Evolutionary conservation across 2,113 vertebrate species (phyloP).

Genomic region (Periophthalmus modestus): DNA sequence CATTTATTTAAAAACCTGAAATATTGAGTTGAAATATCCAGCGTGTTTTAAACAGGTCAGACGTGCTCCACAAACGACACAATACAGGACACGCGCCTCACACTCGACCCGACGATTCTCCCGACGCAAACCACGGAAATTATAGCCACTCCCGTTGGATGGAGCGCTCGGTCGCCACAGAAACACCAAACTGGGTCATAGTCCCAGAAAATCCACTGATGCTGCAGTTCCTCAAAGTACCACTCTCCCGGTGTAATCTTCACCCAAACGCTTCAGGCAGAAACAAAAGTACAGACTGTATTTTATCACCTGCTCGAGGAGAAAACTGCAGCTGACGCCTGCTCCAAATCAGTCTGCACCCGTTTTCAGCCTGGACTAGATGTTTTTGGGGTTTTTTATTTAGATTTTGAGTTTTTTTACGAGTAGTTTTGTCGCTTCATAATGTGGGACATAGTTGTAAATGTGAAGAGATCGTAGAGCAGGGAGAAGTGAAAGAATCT

Average conservation of each 20-base stretch:
- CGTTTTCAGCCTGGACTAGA: neutral
- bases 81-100: neutral
- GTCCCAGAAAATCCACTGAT: constrained; percentile 8
- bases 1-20: no score
- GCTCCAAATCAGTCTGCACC: neutral
- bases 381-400: neutral
- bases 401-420: no score
- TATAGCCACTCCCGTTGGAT: neutral
- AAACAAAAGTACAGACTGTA: no score
- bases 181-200: constrained; percentile 13
- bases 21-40: neutral
- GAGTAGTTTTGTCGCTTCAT: neutral
- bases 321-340: neutral
- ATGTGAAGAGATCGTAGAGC: no score
- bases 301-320: neutral
- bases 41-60: neutral
- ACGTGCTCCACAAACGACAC: neutral
- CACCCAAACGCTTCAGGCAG: constrained; percentile 5
- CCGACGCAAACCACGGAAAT: neutral
- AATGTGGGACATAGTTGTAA: no score
- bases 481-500: no score
- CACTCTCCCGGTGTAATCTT: neutral
- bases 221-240: constrained; percentile 5
- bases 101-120: neutral
- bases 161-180: constrained; percentile 6